Conservation (phyloP, 1,140 invertebrate species). For the Philopotamus ludificatus region DNA sequence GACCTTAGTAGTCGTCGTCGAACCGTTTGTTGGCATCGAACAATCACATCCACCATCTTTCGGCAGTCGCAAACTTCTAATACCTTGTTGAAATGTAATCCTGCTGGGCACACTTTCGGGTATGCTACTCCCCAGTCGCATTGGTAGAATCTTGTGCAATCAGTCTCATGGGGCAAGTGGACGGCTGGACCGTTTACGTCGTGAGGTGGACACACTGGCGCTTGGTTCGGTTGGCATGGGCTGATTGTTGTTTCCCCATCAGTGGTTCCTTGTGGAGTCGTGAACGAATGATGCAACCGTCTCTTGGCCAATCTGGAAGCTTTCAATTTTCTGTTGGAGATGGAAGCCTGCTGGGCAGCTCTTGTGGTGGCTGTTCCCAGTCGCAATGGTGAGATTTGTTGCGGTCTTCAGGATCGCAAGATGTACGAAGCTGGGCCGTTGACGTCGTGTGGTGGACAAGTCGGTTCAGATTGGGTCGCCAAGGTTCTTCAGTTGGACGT, state of each 20-base stretch:
- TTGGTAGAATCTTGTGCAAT: slow-evolving; percentile 60
- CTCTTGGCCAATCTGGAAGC: slow-evolving; percentile 58
- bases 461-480: slow-evolving; percentile 37
- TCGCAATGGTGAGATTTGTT: slow-evolving; percentile 60
- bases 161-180: slow-evolving; percentile 48
- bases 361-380: slow-evolving; percentile 49
- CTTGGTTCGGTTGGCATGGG: not conserved
- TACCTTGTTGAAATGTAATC: slow-evolving; percentile 59
- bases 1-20: no score
- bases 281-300: slow-evolving; percentile 50
- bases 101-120: slow-evolving; percentile 52
- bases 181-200: not conserved
- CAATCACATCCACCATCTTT: no score
- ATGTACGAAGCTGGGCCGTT: slow-evolving; percentile 46
- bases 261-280: no score
- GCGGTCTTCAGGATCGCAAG: slow-evolving; percentile 55
- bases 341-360: slow-evolving; percentile 54
- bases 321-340: slow-evolving; percentile 54
- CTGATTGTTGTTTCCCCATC: no score
- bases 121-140: slow-evolving; percentile 54
- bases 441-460: slow-evolving; percentile 1
- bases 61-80: no score
- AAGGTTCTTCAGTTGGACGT: no score
- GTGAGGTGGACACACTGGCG: not conserved
- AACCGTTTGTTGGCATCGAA: no score